Base-by-base conservation (phyloP, 2,888 invertebrate species). In the Leptinotarsa rubiginosa region DNA sequence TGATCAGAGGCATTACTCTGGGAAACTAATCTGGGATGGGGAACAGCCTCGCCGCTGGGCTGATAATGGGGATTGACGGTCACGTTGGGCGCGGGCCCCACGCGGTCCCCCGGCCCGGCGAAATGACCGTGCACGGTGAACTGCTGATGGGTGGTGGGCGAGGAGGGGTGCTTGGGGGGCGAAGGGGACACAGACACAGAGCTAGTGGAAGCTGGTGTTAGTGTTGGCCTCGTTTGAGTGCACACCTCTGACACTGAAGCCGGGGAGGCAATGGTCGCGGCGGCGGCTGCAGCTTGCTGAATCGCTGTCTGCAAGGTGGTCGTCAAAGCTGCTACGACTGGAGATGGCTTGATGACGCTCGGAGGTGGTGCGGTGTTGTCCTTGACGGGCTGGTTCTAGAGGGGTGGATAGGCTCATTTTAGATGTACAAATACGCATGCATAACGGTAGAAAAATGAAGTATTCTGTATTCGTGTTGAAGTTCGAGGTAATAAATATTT, bases 1-100 rank as follows among this genome's bases (percentile, higher is more conserved):
- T 94, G 94, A 90, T 95, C 95, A 84, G 90, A 89, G 81, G 90
- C 87, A 66, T 68, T 76, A 73, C 65, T 74, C 65, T 65, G 65
- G 73, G 73, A 71, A 77, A 54, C 75, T 89, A 93, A 72, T 70
- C 93, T 85, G 89, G 88, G 85, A 88, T 81, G 80, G 77, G 76
- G 82, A 73, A 79, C 76, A 74, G 77, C 77, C 72, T 82, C 81
- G 75, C 75, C 76, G 73, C 59, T 76, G 68, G 80, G 82, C 75
- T 87, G 87, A 76, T 88, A 88, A 67, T 89, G 89, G 83, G 92
- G 91, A 89, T 92, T 92, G 82, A 92, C 92, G 84, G 92, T 92
- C 77, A 92, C 92, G 89, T 92, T 92, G 85, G 92, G 92, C 85
- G 92, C 92, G 86, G 92, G 92, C 86, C 91, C 92, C 79, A 89